A percentile compares a stretch with the other conserved stretches of the same genome.
These are phyloP conservation scores for Elgaria multicarinata DNA, from an alignment of 2,113 vertebrate genomes.

Conservation along the genomic window DNA sequence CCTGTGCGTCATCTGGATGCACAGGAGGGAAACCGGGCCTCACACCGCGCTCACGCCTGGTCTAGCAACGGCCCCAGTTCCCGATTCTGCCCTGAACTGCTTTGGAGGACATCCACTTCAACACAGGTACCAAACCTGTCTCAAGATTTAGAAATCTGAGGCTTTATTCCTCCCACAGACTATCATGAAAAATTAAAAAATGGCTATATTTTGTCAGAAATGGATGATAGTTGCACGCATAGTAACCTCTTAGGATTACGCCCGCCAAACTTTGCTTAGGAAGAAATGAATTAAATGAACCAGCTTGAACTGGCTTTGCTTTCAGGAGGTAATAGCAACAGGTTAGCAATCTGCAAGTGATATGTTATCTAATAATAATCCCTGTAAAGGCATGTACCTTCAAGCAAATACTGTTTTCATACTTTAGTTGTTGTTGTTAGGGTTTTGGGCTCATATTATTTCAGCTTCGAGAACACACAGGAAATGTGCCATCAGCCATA, in stretches of 20 bases:
- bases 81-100: too few species aligned
- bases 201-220: too few species aligned
- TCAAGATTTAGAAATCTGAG: too few species aligned
- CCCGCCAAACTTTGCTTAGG: conserved; percentile 18
- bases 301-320: conserved; percentile 61
- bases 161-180: too few species aligned
- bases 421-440: conserved; percentile 63
- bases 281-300: conserved; percentile 52
- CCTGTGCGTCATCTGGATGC: too few species aligned
- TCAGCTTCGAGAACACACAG: conserved; percentile 69
- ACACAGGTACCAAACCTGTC: too few species aligned
- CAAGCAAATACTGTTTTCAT: conserved; percentile 72
- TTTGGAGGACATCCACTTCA: too few species aligned
- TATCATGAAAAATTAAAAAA: too few species aligned
- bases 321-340: conserved; percentile 70
- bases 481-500: conserved; percentile 72
- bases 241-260: neutral
- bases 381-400: conserved; percentile 70
- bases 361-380: conserved; percentile 74
- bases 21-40: too few species aligned
- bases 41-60: too few species aligned
- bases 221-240: too few species aligned
- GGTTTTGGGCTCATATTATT: conserved; percentile 35
- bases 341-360: conserved; percentile 67
- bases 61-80: too few species aligned